phyloP scores from a whole-genome alignment of 53 echinoderm and acorn worm species.

The Apostichopus leukothele region DNA sequence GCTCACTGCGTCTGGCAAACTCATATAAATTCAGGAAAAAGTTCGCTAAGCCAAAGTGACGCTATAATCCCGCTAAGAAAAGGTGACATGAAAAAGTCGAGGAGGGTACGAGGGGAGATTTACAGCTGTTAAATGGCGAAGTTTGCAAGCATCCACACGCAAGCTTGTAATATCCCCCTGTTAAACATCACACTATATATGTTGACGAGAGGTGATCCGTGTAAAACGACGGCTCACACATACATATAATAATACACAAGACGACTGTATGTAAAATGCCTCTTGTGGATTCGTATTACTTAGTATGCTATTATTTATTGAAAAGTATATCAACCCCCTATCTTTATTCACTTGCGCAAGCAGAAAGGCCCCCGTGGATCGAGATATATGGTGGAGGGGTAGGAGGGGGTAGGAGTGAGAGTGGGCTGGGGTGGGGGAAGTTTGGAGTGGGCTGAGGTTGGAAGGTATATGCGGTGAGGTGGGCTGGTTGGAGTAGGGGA shows the following conservation, averaged over 20 bases:
- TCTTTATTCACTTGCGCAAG: too few species aligned
- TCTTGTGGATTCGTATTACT: too few species aligned
- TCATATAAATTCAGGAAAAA: slow-evolving; percentile 31
- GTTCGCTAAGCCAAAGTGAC: slow-evolving; percentile 34
- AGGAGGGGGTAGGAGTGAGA: too few species aligned
- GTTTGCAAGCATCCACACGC: slow-evolving; percentile 33
- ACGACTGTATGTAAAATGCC: neutral
- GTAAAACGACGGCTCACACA: neutral
- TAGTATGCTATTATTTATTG: too few species aligned
- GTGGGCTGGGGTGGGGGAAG: too few species aligned
- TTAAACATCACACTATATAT: neutral
- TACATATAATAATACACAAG: neutral
- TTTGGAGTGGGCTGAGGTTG: too few species aligned
- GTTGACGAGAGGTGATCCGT: neutral
- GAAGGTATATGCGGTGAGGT: too few species aligned
- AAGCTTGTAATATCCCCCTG: slow-evolving; percentile 16
- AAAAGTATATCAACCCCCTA: too few species aligned
- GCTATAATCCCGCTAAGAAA: slow-evolving; percentile 3
- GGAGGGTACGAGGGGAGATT: slow-evolving; percentile 3
- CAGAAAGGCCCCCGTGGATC: too few species aligned
- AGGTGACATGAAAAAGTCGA: neutral
- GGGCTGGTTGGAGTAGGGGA: too few species aligned
- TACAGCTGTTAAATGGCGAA: slow-evolving; percentile 31
- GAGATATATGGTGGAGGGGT: too few species aligned
- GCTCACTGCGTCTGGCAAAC: slow-evolving; percentile 35